These are phyloP conservation scores for Antennarius maculatus DNA, from an alignment of 2,797 vertebrate species.

Conservation along the genomic window DNA sequence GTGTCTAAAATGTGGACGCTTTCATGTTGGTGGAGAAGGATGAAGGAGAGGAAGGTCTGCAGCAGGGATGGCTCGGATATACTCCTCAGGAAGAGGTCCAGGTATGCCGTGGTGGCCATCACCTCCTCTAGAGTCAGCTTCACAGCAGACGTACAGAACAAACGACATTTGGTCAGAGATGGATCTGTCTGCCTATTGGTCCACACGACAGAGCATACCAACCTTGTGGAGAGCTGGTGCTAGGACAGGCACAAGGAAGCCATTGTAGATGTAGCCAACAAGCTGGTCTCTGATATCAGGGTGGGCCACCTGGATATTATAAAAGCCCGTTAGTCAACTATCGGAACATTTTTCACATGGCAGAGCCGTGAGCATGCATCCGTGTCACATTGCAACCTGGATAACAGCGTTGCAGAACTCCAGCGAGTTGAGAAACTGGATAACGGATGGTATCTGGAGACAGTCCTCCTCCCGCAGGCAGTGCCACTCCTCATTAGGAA, in stretches of 20 bases:
- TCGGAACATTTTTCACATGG: conserved; percentile 21
- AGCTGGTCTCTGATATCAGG: conserved; percentile 92
- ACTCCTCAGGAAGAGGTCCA: conserved; percentile 94
- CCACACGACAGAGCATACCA: conserved; percentile 45
- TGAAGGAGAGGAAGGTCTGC: conserved; percentile 94
- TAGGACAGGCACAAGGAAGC: conserved; percentile 95
- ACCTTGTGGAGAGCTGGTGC: conserved; percentile 99
- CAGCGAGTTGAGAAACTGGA: conserved; percentile 97
- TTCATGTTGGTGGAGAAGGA: conserved; percentile 93
- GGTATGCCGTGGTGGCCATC: conserved; percentile 96
- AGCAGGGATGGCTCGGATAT: conserved; percentile 92
- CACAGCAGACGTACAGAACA: not conserved
- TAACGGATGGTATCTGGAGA: conserved; percentile 89
- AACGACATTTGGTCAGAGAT: not conserved
- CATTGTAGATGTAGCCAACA: conserved; percentile 95
- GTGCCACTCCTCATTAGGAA: conserved; percentile 93
- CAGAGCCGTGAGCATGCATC: not conserved
- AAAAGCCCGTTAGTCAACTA: conserved; percentile 22
- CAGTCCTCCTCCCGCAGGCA: conserved; percentile 94
- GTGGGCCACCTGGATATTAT: conserved; percentile 87
- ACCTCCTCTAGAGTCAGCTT: conserved; percentile 96
- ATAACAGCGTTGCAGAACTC: conserved; percentile 99
- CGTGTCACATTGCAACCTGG: conserved; percentile 83
- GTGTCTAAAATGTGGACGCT: conserved; percentile 95
- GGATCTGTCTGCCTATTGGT: not conserved